Evolutionary conservation across 2,113 vertebrate species (phyloP).

Genomic region (Istiophorus platypterus): DNA sequence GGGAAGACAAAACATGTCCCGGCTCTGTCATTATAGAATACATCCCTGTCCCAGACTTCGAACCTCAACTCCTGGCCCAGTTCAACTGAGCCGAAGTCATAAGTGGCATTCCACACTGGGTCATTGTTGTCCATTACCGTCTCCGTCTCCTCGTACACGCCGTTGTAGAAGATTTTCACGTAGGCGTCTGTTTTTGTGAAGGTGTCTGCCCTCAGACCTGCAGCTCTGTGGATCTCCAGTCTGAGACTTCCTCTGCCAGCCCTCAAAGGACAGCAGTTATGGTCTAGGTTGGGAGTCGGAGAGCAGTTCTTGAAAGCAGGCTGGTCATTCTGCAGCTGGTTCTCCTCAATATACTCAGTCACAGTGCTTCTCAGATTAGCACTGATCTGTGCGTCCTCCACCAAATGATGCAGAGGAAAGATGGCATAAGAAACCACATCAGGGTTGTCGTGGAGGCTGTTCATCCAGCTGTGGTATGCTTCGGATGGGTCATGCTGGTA

Average conservation of each 20-base stretch:
- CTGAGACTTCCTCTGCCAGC: conserved; percentile 76
- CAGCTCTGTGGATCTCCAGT: conserved; percentile 76
- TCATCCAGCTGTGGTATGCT: conserved; percentile 82
- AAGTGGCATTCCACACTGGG: conserved; percentile 80
- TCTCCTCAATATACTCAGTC: conserved; percentile 80
- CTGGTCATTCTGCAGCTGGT: conserved; percentile 70
- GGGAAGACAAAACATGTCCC: conserved; percentile 78
- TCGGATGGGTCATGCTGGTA: conserved; percentile 77
- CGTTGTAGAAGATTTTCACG: conserved; percentile 83
- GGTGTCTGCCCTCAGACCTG: conserved; percentile 77
- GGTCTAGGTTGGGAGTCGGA: conserved; percentile 79
- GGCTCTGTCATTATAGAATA: conserved; percentile 78
- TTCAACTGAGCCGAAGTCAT: conserved; percentile 80
- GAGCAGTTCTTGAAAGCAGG: conserved; percentile 71
- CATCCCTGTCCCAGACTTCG: conserved; percentile 86
- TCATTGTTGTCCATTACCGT: conserved; percentile 80
- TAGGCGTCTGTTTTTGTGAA: conserved; percentile 82
- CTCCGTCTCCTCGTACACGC: conserved; percentile 78
- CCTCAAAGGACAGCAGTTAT: conserved; percentile 83
- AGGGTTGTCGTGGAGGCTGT: conserved; percentile 80
- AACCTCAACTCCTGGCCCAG: conserved; percentile 80
- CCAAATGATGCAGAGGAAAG: conserved; percentile 83
- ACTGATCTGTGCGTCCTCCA: conserved; percentile 74
- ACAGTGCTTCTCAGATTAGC: conserved; percentile 72
- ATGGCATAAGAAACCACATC: conserved; percentile 83